These are phyloP conservation scores for Aphodius sticticus DNA, from an alignment of 2,888 invertebrate species.

Conservation along the genomic window DNA sequence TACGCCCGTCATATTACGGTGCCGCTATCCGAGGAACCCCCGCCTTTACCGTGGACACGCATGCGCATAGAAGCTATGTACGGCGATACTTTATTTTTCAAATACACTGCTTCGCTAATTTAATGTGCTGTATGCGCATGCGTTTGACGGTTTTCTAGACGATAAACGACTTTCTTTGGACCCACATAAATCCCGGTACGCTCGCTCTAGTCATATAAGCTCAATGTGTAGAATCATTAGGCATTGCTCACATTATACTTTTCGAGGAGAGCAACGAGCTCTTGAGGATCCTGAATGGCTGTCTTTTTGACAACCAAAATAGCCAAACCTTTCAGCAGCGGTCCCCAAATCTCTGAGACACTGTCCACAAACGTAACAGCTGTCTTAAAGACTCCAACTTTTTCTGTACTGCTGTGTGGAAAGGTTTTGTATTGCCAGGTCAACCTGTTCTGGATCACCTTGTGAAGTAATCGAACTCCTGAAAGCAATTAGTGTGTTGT, in stretches of 20 bases:
- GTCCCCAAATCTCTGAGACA: constrained; percentile 87
- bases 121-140: too few relatives aligned
- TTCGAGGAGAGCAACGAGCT: constrained; percentile 73
- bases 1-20: too few relatives aligned
- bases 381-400: constrained; percentile 86
- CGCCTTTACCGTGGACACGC: too few relatives aligned
- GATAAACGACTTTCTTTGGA: too few relatives aligned
- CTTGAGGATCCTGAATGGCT: constrained; percentile 80
- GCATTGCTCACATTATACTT: constrained; percentile 68
- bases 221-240: background rate
- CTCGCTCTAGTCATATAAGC: background rate
- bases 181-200: too few relatives aligned
- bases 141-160: too few relatives aligned
- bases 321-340: constrained; percentile 76
- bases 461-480: constrained; percentile 84
- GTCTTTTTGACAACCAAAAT: constrained; percentile 78
- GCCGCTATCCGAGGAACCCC: too few relatives aligned
- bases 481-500: constrained; percentile 32
- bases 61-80: too few relatives aligned
- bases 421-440: constrained; percentile 88
- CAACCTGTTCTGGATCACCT: constrained; percentile 81
- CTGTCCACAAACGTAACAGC: constrained; percentile 92
- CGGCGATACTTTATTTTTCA: too few relatives aligned
- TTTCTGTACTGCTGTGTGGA: constrained; percentile 74
- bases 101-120: too few relatives aligned